Conservation (phyloP, 2,113 vertebrate species). For the Platysteira castanea region DNA sequence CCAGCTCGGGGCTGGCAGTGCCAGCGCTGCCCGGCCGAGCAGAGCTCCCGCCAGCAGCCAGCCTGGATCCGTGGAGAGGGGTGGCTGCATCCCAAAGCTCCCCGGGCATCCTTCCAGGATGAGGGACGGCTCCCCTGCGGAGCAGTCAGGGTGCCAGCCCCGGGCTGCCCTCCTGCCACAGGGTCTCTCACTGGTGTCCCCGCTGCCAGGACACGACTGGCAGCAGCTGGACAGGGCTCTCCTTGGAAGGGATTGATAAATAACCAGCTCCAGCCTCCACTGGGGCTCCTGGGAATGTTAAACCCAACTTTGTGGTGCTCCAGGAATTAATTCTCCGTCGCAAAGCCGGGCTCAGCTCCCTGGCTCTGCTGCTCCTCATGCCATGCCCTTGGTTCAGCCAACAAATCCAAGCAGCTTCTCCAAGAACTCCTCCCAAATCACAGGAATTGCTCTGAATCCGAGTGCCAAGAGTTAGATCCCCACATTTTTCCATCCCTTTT, state of each 20-base stretch:
- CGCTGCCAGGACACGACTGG: background rate
- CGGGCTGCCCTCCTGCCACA: rapidly evolving
- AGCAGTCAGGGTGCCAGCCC: background rate
- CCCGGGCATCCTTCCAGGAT: background rate
- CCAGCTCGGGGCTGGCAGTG: background rate
- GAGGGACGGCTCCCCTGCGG: background rate
- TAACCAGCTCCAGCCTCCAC: background rate
- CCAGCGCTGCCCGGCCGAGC: background rate
- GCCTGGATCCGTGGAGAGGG: background rate
- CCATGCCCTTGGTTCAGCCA: background rate
- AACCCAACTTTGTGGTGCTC: background rate
- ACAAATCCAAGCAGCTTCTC: background rate
- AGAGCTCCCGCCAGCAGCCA: background rate
- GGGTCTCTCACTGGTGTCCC: background rate
- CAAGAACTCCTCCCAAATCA: background rate
- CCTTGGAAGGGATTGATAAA: background rate
- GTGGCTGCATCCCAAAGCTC: background rate
- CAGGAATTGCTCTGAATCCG: rapidly evolving
- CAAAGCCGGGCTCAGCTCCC: background rate
- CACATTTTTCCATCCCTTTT: background rate
- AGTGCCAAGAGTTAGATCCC: background rate
- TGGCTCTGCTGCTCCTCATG: background rate
- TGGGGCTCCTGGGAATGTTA: background rate
- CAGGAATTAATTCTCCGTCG: background rate
- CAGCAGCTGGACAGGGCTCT: background rate